Evolutionary conservation across 92 coral and sea anemone genomes (phyloP).

Genomic region (Paramuricea clavata): DNA sequence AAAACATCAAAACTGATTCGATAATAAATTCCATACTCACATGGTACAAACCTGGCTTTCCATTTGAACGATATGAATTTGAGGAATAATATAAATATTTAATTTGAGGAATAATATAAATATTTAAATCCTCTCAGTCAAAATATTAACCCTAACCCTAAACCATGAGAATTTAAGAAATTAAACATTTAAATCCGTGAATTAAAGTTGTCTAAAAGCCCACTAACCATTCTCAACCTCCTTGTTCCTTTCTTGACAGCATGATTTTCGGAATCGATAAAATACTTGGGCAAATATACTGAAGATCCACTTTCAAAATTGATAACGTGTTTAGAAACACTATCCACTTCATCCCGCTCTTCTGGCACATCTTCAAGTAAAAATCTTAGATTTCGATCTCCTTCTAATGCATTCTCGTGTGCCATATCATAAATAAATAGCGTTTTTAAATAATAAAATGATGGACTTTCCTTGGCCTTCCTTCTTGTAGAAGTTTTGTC

Average conservation of each 20-base stretch:
- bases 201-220: neutral
- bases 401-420: constrained; percentile 16
- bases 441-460: neutral
- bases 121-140: no score
- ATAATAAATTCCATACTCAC: no score
- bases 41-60: no score
- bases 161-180: no score
- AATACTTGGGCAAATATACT: constrained; percentile 1
- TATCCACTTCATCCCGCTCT: constrained; percentile 23
- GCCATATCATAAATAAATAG: constrained; percentile 24
- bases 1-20: no score
- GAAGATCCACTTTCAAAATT: constrained; percentile 9
- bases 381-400: neutral
- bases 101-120: no score
- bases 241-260: neutral
- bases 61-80: no score
- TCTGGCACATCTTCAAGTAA: neutral
- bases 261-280: constrained; percentile 12
- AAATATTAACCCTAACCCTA: no score
- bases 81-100: no score
- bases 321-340: constrained; percentile 17
- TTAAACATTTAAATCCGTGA: no score
- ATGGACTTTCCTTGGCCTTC: neutral
- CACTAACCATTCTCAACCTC: constrained; percentile 24
- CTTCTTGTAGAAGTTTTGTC: neutral